Conservation (phyloP, 2,888 invertebrate species). For the Pammene fasciana region DNA sequence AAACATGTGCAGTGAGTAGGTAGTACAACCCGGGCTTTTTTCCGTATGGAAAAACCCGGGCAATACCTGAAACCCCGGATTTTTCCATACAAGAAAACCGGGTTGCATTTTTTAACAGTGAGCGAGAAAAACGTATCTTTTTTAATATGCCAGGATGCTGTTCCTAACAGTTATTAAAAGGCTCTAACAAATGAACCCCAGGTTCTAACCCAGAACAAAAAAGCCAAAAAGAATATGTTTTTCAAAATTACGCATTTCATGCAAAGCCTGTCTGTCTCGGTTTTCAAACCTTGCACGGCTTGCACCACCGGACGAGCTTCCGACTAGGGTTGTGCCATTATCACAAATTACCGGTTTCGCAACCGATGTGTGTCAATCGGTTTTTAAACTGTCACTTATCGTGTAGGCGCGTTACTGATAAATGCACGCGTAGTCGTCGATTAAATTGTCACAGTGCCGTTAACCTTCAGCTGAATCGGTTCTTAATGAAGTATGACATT, state of each 20-base stretch:
- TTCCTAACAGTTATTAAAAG: too few species aligned
- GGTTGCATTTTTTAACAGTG: too few species aligned
- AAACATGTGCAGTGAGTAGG: too few species aligned
- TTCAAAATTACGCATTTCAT: neutral
- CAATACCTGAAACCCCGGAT: too few species aligned
- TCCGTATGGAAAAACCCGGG: too few species aligned
- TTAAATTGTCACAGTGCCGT: slow-evolving; percentile 34
- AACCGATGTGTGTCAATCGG: slow-evolving; percentile 36
- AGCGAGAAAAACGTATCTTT: too few species aligned
- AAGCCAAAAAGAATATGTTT: too few species aligned
- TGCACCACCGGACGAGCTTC: slow-evolving; percentile 52
- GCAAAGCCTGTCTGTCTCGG: slow-evolving; percentile 15
- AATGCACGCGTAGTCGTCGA: slow-evolving; percentile 33
- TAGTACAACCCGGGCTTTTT: too few species aligned
- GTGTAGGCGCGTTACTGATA: slow-evolving; percentile 35
- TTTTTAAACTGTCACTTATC: slow-evolving; percentile 38
- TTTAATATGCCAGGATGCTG: too few species aligned
- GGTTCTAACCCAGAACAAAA: too few species aligned
- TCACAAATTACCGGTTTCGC: slow-evolving; percentile 37
- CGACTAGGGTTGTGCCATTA: slow-evolving; percentile 47
- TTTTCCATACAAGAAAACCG: too few species aligned
- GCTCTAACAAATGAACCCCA: too few species aligned
- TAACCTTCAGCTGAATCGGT: slow-evolving; percentile 37
- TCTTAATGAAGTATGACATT: slow-evolving; percentile 36
- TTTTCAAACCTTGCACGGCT: slow-evolving; percentile 44